phyloP scores from a whole-genome alignment of 2,888 invertebrate genomes.

The Labia minor region DNA sequence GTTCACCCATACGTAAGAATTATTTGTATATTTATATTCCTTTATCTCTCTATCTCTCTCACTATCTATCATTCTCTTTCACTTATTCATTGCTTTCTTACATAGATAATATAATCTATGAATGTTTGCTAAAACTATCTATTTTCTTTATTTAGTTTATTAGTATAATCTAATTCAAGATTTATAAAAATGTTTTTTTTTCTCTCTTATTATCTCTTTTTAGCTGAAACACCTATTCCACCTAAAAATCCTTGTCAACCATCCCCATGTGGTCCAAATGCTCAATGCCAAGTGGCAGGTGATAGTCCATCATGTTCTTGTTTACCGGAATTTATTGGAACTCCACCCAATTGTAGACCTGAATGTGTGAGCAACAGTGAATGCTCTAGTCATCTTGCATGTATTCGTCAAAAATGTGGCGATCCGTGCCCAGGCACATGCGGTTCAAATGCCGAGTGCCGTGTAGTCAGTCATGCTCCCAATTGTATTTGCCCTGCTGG shows the following conservation, averaged over 20 bases:
- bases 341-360: slow-evolving; percentile 48
- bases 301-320: slow-evolving; percentile 44
- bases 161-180: too few relatives aligned
- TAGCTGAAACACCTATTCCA: slow-evolving; percentile 26
- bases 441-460: slow-evolving; percentile 38
- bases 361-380: slow-evolving; percentile 46
- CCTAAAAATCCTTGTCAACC: slow-evolving; percentile 45
- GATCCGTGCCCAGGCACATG: slow-evolving; percentile 49
- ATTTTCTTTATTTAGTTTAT: too few relatives aligned
- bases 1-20: slow-evolving; percentile 34
- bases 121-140: too few relatives aligned
- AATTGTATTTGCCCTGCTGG: slow-evolving; percentile 51
- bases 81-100: too few relatives aligned
- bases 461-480: slow-evolving; percentile 33
- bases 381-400: slow-evolving; percentile 45
- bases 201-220: too few relatives aligned
- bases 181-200: too few relatives aligned
- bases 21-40: not conserved
- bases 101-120: too few relatives aligned
- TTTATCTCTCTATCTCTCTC: too few relatives aligned
- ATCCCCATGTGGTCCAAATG: slow-evolving; percentile 43
- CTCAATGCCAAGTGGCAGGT: slow-evolving; percentile 41
- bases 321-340: slow-evolving; percentile 41
- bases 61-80: too few relatives aligned
- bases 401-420: slow-evolving; percentile 44